These are phyloP conservation scores for Uropetala carovei DNA, from an alignment of 2,888 invertebrate genomes.

Conservation along the genomic window DNA sequence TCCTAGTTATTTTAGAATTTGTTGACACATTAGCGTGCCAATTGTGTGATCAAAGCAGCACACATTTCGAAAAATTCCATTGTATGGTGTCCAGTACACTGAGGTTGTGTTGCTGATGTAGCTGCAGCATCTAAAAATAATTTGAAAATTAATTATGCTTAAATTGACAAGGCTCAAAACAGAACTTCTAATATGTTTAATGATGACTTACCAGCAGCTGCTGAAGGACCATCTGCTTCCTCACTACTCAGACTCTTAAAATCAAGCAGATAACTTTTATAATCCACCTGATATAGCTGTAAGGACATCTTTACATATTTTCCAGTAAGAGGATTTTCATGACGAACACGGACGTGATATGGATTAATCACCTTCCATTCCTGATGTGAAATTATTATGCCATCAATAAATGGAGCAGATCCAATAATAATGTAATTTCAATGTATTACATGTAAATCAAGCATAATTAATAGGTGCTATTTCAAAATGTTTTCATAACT, in stretches of 20 bases:
- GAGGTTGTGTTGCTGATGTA: conserved; percentile 71
- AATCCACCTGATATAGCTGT: conserved; percentile 99
- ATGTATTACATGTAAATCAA: no score
- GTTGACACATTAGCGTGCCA: conserved; percentile 85
- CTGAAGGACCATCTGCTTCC: conserved; percentile 71
- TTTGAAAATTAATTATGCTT: neutral
- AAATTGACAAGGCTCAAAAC: neutral
- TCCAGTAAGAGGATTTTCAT: conserved; percentile 87
- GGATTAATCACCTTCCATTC: conserved; percentile 99
- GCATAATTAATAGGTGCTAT: no score
- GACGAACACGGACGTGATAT: conserved; percentile 96
- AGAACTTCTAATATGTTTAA: neutral
- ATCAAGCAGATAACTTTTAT: conserved; percentile 97
- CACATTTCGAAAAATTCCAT: conserved; percentile 99
- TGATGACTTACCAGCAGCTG: conserved; percentile 38
- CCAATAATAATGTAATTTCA: no score
- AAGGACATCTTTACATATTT: conserved; percentile 97
- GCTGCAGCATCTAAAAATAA: conserved; percentile 65
- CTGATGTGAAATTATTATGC: conserved; percentile 71
- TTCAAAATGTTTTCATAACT: no score
- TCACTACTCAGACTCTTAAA: conserved; percentile 89
- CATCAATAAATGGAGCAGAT: no score
- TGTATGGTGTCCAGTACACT: conserved; percentile 88
- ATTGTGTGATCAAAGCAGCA: conserved; percentile 97
- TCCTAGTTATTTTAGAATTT: neutral